These are phyloP conservation scores for Sebastes kiyomatsui DNA, from an alignment of 2,797 vertebrate species.

Conservation along the genomic window DNA sequence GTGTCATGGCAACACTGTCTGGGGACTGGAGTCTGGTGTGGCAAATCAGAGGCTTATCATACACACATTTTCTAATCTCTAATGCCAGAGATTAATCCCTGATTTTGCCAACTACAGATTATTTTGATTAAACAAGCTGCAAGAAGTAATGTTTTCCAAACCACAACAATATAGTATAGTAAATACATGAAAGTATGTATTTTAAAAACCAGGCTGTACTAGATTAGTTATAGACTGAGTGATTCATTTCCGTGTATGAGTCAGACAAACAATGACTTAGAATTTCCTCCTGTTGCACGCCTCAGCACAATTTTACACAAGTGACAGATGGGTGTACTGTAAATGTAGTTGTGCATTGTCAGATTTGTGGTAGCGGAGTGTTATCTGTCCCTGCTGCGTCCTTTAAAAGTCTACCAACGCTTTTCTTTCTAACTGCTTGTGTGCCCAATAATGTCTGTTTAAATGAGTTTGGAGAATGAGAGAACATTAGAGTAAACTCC, in stretches of 20 bases:
- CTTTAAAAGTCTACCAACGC: background rate
- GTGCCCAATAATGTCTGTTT: background rate
- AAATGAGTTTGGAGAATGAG: background rate
- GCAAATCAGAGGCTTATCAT: conserved; percentile 30
- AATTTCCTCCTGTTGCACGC: background rate
- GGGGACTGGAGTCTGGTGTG: background rate
- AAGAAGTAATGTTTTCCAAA: background rate
- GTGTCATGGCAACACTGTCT: conserved; percentile 21
- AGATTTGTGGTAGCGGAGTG: background rate
- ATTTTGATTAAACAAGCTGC: conserved; percentile 31
- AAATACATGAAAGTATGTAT: background rate
- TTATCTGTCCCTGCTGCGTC: background rate
- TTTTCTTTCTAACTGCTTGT: background rate
- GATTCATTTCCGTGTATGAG: conserved; percentile 23
- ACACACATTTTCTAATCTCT: conserved; percentile 29
- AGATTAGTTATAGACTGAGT: background rate
- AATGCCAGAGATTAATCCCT: conserved; percentile 20
- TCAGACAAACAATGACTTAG: conserved; percentile 31
- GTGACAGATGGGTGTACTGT: conserved; percentile 2
- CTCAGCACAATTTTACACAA: conserved; percentile 1
- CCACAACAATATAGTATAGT: background rate
- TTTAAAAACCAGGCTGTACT: conserved; percentile 9
- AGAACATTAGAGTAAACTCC: conserved; percentile 1
- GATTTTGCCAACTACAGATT: conserved; percentile 24
- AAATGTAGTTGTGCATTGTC: background rate